Percentiles rank a stretch among this genome's conserved stretches.
Conservation (phyloP, 2,797 vertebrate species). For the Gambusia yucatana region DNA sequence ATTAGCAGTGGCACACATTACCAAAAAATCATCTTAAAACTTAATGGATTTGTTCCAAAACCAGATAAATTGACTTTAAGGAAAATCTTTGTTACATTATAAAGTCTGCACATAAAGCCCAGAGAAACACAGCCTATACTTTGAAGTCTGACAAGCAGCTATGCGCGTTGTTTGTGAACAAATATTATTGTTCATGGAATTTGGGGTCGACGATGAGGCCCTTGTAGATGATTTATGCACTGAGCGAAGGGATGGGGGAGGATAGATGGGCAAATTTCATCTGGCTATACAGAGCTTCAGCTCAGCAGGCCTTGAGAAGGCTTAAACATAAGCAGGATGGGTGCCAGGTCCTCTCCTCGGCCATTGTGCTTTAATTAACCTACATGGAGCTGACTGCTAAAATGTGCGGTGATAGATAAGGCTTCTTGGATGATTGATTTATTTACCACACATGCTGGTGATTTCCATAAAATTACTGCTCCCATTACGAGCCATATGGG, state of each 20-base stretch:
- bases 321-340: slow-evolving; percentile 81
- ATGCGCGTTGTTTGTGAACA: slow-evolving; percentile 71
- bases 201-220: slow-evolving; percentile 74
- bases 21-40: slow-evolving; percentile 60
- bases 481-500: slow-evolving; percentile 71
- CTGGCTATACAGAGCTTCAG: slow-evolving; percentile 75
- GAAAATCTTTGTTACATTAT: slow-evolving; percentile 65
- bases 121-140: slow-evolving; percentile 55
- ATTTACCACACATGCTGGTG: slow-evolving; percentile 78
- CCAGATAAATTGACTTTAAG: slow-evolving; percentile 63
- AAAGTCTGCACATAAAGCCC: slow-evolving; percentile 63
- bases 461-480: slow-evolving; percentile 79
- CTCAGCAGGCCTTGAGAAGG: slow-evolving; percentile 79
- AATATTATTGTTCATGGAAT: slow-evolving; percentile 76
- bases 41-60: slow-evolving; percentile 78
- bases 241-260: slow-evolving; percentile 73
- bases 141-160: slow-evolving; percentile 76
- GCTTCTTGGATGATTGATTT: slow-evolving; percentile 83
- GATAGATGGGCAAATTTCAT: slow-evolving; percentile 79
- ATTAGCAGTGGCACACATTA: slow-evolving; percentile 46
- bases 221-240: slow-evolving; percentile 80
- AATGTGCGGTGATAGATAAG: slow-evolving; percentile 86
- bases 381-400: slow-evolving; percentile 80
- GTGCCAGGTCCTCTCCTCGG: slow-evolving; percentile 81
- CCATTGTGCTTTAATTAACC: slow-evolving; percentile 87